Evolutionary conservation across 2,113 vertebrate genomes (phyloP), one percentile per base, ranked within the genome.

Genomic region (Sylvietta virens): DNA sequence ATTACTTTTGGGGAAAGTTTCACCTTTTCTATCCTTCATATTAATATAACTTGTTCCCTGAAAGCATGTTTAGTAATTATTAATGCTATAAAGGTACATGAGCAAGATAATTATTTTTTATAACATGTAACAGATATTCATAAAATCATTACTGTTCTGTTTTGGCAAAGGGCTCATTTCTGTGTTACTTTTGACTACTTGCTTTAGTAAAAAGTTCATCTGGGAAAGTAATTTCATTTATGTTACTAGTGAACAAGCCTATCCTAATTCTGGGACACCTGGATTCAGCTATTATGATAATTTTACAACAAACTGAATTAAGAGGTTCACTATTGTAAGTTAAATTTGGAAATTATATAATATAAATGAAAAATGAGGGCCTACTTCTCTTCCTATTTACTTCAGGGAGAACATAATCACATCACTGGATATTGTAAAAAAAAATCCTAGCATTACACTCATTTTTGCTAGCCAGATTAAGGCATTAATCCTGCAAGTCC

Each of bases 271-370:
- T 95, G 93, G 88, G 58, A 89, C 45, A 64, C 33, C 66, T 92
- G 44, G 40, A 78, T 88, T 88, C 93, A 56, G 70, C 45, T 83
- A 84, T 54, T 90, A 62, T 8, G 48, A 40, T 76, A 77, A 87
- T 81, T 84, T 64, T 87, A 80, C 35, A 93, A 95, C 28, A 88
- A 77, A 35, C 79, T 93, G 77, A 97, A 97, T 94, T 45, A 96
- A 48, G n/a, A 54, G 3, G 33, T 90, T 94, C 31, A 88, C 31
- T 77, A 62, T 48, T 61, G 7, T 66, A 95, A 93, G 71, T 92
- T 66, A 95, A 94, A 96, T 81, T 61, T 73, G 31, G 81, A 78
- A 35, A 90, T 60, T n/a, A 83, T 51, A 30, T 50, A 84, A 53
- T 15, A 82, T 66, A 81, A 88, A 87, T 79, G 33, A 84, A 97